Evolutionary conservation across 1,140 invertebrate species (phyloP), one percentile per base, ranked within the genome.

Genomic region (Pectinophora gossypiella): DNA sequence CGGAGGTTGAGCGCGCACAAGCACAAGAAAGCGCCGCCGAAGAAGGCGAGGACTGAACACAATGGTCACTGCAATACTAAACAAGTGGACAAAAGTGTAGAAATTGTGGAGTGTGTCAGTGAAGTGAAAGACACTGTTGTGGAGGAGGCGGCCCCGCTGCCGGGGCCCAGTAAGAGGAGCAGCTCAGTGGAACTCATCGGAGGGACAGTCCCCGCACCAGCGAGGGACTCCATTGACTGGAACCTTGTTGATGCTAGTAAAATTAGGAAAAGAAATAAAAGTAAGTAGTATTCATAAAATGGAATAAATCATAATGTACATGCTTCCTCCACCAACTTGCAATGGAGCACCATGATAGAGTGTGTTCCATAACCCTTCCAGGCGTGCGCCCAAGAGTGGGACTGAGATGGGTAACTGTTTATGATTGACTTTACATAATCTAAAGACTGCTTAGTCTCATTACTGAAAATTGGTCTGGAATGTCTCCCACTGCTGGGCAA

Each of bases 241-340:
- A 82, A 82, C 42, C 65, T 87, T 19, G 84, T 87, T 10, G 81
- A 87, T 19, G 81, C 81, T 65, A 87, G 84, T 72, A 87, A 84
- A 78, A 87, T 87, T 71, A 82, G 76, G 64, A 87, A 85, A 76
- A 77, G 72, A 72, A 59, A 54, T 54, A 87, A 85, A 85, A 71
- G 83, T 86, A 45, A 60, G 80, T 73, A 18, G 3, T 13, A 36
- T n/a, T n/a, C n/a, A n/a, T n/a, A n/a, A n/a, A n/a, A n/a, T n/a
- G n/a, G n/a, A n/a, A n/a, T n/a, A n/a, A n/a, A n/a, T n/a, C n/a
- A n/a, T n/a, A n/a, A n/a, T n/a, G n/a, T n/a, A n/a, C n/a, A n/a
- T n/a, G n/a, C n/a, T n/a, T n/a, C n/a, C n/a, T n/a, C n/a, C n/a
- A n/a, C n/a, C n/a, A n/a, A n/a, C n/a, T n/a, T n/a, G n/a, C n/a